Base-by-base conservation (phyloP, 2,888 invertebrate species). In the Apamea epomidion region DNA sequence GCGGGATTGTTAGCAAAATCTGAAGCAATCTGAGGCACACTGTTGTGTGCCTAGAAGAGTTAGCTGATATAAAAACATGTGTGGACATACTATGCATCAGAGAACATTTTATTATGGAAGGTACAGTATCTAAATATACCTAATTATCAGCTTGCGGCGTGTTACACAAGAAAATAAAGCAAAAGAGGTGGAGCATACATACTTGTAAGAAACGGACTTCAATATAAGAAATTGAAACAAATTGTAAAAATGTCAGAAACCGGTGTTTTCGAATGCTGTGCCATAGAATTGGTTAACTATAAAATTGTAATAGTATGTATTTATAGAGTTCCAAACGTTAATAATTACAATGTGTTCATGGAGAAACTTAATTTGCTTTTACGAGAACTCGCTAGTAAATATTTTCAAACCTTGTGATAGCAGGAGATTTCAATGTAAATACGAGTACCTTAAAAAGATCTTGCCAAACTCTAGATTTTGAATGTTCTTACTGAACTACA, bases 111-210 rank as follows among this genome's bases (percentile, higher is more conserved):
- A 68, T 76, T 10, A 80, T 69, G 76, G 37, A 32, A 1, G 76
- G 76, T 6, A 67, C 21, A 14, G 6, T 54, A 37, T 37, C 32
- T 74, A n/a, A 48, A n/a, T 8, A 54, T 80, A 67, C 68, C 71
- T 8, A 80, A 73, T 21, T 80, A 68, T 42, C 45, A 45, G 18
- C 60, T 76, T n/a, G 73, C 73, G 4, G 60, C 80, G n/a, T 60
- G n/a, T 10, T 80, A 65, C 45, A 42, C n/a, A 7, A 25, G 80
- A 65, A 60, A 58, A 6, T 21, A 75, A n/a, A 75, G 71, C 14
- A 72, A 68, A 37, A 70, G 79, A 54, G 74, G 79, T 37, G 79
- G 72, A n/a, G 65, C 80, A n/a, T 80, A 74, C 48, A 70, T 78
- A 21, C 78, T 78, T 10, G 25, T 51, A 25, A 80, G 48, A 72